Evolutionary conservation across 2,888 invertebrate species (phyloP).

Genomic region (Lithophane ornitopus): DNA sequence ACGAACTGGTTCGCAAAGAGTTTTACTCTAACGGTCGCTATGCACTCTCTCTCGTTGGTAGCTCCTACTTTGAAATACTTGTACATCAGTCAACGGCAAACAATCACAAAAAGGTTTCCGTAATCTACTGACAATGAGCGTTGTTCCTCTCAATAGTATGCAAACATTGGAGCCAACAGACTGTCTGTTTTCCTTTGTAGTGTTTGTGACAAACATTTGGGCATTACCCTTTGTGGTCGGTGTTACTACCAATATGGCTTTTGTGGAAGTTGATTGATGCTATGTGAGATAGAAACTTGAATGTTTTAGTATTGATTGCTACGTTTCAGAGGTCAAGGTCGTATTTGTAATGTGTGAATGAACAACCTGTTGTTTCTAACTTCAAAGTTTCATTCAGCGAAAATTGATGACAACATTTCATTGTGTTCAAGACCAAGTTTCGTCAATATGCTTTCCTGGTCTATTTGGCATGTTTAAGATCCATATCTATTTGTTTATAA

Average conservation of each 20-base stretch:
- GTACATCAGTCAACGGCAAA: neutral
- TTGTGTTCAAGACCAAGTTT: neutral
- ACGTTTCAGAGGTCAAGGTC: slow-evolving; percentile 16
- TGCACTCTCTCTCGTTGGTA: neutral
- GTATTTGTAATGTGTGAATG: neutral
- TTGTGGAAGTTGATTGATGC: slow-evolving; percentile 21
- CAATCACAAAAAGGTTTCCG: slow-evolving; percentile 26
- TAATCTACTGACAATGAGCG: slow-evolving; percentile 28
- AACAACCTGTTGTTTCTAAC: neutral
- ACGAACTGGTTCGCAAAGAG: neutral
- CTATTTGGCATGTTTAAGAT: neutral
- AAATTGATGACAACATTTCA: neutral
- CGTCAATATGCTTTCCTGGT: too few species aligned
- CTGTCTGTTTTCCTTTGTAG: slow-evolving; percentile 25
- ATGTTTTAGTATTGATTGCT: slow-evolving; percentile 19
- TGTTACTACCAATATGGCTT: neutral
- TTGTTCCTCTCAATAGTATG: slow-evolving; percentile 9
- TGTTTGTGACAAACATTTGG: slow-evolving; percentile 35
- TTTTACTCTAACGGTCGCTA: neutral
- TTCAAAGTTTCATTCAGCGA: neutral
- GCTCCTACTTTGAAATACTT: neutral
- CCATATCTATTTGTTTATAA: neutral
- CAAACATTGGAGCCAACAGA: slow-evolving; percentile 37
- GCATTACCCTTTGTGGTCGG: slow-evolving; percentile 14
- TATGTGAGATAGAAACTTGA: neutral